phyloP scores from a whole-genome alignment of 2,113 vertebrate genomes.

The Lucifuga dentata region DNA sequence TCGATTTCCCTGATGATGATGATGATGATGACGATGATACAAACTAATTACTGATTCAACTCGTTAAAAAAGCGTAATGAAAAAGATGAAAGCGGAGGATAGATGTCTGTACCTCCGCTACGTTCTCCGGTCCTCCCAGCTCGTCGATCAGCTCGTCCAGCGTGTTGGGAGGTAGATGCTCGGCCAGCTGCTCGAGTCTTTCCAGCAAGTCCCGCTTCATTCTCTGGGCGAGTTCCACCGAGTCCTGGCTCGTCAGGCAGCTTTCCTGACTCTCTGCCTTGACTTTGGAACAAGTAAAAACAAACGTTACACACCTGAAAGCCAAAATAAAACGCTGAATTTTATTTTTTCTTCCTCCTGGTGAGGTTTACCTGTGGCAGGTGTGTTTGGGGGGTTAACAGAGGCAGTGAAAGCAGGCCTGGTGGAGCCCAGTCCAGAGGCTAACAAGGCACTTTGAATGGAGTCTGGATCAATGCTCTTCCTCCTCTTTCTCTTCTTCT shows the following conservation, averaged over 20 bases:
- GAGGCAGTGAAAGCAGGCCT: slow-evolving; percentile 91
- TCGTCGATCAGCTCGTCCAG: slow-evolving; percentile 98
- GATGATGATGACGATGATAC: no score
- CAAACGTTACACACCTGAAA: neutral
- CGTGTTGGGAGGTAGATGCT: slow-evolving; percentile 95
- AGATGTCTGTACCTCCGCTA: slow-evolving; percentile 89
- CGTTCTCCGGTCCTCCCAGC: slow-evolving; percentile 96
- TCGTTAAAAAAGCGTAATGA: neutral
- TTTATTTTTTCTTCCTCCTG: neutral
- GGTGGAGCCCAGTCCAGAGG: slow-evolving; percentile 95
- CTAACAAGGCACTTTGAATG: slow-evolving; percentile 99
- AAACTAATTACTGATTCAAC: neutral
- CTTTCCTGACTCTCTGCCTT: slow-evolving; percentile 87
- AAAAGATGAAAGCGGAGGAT: neutral
- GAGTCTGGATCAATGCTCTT: slow-evolving; percentile 98
- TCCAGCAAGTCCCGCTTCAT: slow-evolving; percentile 96
- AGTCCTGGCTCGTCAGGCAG: slow-evolving; percentile 94
- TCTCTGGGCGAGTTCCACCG: slow-evolving; percentile 94
- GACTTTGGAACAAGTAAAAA: slow-evolving; percentile 67
- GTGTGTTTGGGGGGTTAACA: slow-evolving; percentile 80
- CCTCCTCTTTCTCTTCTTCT: slow-evolving; percentile 88
- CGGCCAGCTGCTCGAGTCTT: slow-evolving; percentile 91
- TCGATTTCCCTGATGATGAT: no score
- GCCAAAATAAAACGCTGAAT: neutral
- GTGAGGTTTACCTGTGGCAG: slow-evolving; percentile 67